Conservation (phyloP, 1,140 invertebrate species). For the Leptopilina clavipes region DNA sequence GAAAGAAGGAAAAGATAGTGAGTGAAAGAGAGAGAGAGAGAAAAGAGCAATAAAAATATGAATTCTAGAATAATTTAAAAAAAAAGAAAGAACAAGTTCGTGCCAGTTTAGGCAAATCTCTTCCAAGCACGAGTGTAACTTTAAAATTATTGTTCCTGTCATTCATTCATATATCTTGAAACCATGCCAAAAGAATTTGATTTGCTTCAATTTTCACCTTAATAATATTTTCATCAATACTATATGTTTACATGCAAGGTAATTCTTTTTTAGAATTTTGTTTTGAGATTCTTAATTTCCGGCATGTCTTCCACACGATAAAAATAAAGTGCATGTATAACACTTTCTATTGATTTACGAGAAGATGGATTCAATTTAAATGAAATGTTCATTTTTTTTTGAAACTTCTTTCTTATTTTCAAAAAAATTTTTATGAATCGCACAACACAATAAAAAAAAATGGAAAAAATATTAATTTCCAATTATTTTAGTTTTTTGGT, state of each 20-base stretch:
- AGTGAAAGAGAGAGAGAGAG: not conserved
- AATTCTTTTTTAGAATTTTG: not conserved
- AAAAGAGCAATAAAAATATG: constrained; percentile 9
- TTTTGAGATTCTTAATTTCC: constrained; percentile 24
- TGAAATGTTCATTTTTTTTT: not conserved
- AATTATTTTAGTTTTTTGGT: no score
- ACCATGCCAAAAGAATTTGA: not conserved
- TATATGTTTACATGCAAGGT: not conserved
- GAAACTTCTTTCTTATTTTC: no score
- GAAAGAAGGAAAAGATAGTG: not conserved
- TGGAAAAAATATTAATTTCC: no score
- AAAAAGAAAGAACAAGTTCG: constrained; percentile 1
- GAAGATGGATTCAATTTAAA: not conserved
- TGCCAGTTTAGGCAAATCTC: constrained; percentile 27
- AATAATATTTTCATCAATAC: constrained; percentile 5
- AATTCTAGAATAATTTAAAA: constrained; percentile 16
- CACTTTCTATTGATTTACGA: not conserved
- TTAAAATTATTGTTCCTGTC: constrained; percentile 10
- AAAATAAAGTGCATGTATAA: not conserved
- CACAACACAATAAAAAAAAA: no score
- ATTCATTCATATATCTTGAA: not conserved
- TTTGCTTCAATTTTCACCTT: not conserved
- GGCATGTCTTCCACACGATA: constrained; percentile 10
- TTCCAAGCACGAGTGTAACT: constrained; percentile 1
- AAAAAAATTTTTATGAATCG: no score